A percentile compares a stretch with the other conserved stretches of the same genome.
Evolutionary conservation across 2,113 vertebrate genomes (phyloP).

Genomic region (Passer montanus): DNA sequence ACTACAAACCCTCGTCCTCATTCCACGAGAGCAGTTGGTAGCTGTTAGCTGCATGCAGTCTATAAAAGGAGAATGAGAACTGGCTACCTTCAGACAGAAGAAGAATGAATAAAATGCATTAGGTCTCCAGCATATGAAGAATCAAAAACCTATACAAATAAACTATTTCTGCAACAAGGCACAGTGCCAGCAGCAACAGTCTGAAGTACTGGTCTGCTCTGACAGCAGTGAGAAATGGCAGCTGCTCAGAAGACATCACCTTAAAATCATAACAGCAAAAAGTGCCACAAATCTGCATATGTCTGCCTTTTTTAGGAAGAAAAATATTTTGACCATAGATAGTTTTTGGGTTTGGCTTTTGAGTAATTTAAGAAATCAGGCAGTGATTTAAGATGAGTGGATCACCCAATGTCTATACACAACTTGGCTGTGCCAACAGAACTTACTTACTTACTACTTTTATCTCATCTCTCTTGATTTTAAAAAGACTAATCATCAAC

Average conservation of each 20-base stretch:
- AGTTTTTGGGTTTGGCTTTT: slow-evolving; percentile 12
- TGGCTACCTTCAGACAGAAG: slow-evolving; percentile 27
- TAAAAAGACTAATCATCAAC: neutral
- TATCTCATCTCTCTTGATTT: slow-evolving; percentile 19
- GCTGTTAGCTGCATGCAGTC: slow-evolving; percentile 33
- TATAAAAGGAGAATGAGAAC: slow-evolving; percentile 61
- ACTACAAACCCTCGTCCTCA: slow-evolving; percentile 33
- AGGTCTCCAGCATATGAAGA: slow-evolving; percentile 30
- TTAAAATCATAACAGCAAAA: slow-evolving; percentile 31
- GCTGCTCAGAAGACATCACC: slow-evolving; percentile 38
- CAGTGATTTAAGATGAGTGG: slow-evolving; percentile 28
- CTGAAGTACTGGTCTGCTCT: neutral
- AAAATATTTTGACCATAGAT: slow-evolving; percentile 26
- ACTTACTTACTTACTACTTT: neutral
- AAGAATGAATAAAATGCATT: slow-evolving; percentile 65
- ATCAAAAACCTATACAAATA: slow-evolving; percentile 60
- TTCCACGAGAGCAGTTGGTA: slow-evolving; percentile 47
- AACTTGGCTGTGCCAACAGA: neutral
- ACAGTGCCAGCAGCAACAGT: slow-evolving; percentile 48
- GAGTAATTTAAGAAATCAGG: neutral
- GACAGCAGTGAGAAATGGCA: slow-evolving; percentile 43
- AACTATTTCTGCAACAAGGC: slow-evolving; percentile 48
- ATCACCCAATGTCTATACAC: neutral
- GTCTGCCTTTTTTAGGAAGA: neutral
- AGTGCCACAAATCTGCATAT: neutral